Percentiles rank a stretch among this genome's conserved stretches.
Conservation (phyloP, 2,113 vertebrate species). For the Pedionomus torquatus region DNA sequence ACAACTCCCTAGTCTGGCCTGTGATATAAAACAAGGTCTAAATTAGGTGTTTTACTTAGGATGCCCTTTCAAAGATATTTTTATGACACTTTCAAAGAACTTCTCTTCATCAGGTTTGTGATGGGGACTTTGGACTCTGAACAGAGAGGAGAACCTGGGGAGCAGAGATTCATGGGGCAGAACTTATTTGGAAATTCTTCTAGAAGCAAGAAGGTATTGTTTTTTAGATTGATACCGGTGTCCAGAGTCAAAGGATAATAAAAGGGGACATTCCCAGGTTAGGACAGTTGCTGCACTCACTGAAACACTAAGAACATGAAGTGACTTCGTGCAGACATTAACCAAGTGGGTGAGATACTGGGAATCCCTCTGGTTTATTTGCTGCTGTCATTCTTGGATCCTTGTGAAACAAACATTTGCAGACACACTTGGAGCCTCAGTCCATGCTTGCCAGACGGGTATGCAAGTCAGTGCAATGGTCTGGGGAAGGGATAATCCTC, state of each 20-base stretch:
- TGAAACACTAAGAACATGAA: neutral
- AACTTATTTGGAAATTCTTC: neutral
- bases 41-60: neutral
- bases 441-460: conserved; percentile 52
- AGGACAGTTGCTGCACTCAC: neutral
- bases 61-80: neutral
- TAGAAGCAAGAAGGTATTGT: neutral
- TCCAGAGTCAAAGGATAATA: neutral
- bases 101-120: neutral
- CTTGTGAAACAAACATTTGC: conserved; percentile 55
- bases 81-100: neutral
- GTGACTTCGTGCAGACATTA: neutral
- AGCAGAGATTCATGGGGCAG: neutral
- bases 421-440: conserved; percentile 45
- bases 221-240: neutral
- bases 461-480: conserved; percentile 57
- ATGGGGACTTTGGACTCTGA: neutral
- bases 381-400: conserved; percentile 57
- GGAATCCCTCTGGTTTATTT: conserved; percentile 57
- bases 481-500: conserved; percentile 69
- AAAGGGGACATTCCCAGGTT: neutral
- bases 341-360: conserved; percentile 43
- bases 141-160: neutral
- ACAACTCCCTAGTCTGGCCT: neutral
- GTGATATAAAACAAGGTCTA: neutral